Percentiles rank a stretch among this genome's conserved stretches.
Conservation (phyloP, 2,888 invertebrate genomes). For the Plebejus anna region DNA sequence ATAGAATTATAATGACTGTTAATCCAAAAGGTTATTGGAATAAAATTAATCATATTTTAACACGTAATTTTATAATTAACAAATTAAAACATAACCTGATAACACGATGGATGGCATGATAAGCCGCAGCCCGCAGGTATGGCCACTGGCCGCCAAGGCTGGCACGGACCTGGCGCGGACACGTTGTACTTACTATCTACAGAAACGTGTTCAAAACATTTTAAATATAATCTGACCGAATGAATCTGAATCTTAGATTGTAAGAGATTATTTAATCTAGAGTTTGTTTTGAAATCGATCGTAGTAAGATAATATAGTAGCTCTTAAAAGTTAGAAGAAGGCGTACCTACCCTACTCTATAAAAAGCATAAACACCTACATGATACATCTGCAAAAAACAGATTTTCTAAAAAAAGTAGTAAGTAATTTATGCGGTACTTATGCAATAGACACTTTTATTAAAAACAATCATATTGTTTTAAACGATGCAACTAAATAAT, state of each 20-base stretch:
- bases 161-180: background rate
- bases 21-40: no score
- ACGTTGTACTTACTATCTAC: constrained; percentile 12
- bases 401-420: background rate
- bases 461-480: background rate
- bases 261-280: background rate
- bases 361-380: background rate
- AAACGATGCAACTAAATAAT: background rate
- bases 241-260: background rate
- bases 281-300: constrained; percentile 8
- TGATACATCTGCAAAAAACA: background rate
- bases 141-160: background rate
- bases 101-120: background rate
- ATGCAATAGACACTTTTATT: background rate
- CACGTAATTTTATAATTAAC: background rate
- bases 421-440: background rate
- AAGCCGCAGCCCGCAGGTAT: background rate
- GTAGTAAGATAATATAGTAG: background rate
- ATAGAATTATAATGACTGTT: no score
- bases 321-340: background rate
- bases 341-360: background rate
- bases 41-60: background rate
- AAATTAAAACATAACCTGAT: constrained; percentile 18
- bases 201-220: background rate
- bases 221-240: background rate